phyloP scores from a whole-genome alignment of 1,140 invertebrate species.

The Drosophila seguyi region DNA sequence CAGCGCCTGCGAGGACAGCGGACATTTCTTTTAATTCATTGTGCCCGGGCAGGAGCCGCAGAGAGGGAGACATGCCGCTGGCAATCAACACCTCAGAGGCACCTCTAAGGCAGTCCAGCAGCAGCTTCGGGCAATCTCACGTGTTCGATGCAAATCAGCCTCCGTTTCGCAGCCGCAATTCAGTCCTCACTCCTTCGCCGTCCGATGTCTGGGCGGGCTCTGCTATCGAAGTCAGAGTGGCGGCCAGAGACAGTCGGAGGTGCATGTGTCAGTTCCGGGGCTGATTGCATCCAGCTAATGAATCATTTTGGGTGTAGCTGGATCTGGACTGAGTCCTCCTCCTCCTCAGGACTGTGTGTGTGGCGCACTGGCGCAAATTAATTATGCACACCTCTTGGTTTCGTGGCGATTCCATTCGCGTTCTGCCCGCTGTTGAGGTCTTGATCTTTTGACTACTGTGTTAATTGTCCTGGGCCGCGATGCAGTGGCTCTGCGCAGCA shows the following conservation, averaged over 20 bases:
- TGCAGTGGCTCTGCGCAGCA: slow-evolving; percentile 11
- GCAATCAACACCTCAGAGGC: slow-evolving; percentile 73
- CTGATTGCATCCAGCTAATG: slow-evolving; percentile 78
- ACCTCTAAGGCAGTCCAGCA: slow-evolving; percentile 29
- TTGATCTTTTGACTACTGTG: slow-evolving; percentile 82
- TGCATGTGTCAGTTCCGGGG: slow-evolving; percentile 74
- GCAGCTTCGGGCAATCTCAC: slow-evolving; percentile 50
- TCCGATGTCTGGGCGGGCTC: slow-evolving; percentile 43
- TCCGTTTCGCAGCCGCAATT: slow-evolving; percentile 15
- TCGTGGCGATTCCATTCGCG: slow-evolving; percentile 39
- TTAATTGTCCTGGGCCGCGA: slow-evolving; percentile 69
- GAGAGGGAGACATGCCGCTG: slow-evolving; percentile 48
- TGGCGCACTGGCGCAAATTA: slow-evolving; percentile 69
- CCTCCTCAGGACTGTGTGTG: slow-evolving; percentile 30
- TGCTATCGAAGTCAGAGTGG: slow-evolving; percentile 34
- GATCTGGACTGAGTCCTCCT: slow-evolving; percentile 5
- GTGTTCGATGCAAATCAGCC: slow-evolving; percentile 80
- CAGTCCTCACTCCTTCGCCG: not conserved
- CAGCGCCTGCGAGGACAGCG: slow-evolving; percentile 42
- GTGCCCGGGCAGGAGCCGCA: slow-evolving; percentile 7
- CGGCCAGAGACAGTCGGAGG: slow-evolving; percentile 15
- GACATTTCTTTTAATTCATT: slow-evolving; percentile 82
- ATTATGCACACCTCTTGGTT: slow-evolving; percentile 78
- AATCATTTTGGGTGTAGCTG: slow-evolving; percentile 67
- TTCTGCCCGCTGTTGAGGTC: slow-evolving; percentile 62